Evolutionary conservation across 2,113 vertebrate genomes (phyloP), one percentile per base, ranked within the genome.

Genomic region (Ptilonorhynchus violaceus): DNA sequence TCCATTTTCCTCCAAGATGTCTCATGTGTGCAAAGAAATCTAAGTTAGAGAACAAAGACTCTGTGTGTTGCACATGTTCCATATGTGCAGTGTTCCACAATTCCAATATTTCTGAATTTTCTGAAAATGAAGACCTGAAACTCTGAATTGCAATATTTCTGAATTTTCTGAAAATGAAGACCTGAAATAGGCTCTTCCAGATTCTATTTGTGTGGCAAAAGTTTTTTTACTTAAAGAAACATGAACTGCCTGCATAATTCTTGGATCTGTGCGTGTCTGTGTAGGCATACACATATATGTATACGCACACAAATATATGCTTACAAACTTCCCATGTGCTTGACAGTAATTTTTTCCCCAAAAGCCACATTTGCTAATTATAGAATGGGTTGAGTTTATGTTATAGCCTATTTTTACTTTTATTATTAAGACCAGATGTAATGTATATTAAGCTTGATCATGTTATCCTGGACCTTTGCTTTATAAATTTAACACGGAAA

Each of bases 1-100:
- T 44, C 73, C 60, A 37, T 89, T 94, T 97, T 72, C 53, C 44
- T 94, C 25, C 11, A 81, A 94, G 64, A 85, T 91, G 85, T 85
- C 58, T 94, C 74, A 35, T 37, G 41, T 93, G 73, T 75, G 77
- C 76, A 87, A 68, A 86, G 80, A 96, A 94, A 83, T 55, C 78
- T 70, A 79, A 92, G 46, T 88, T 17, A 80, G 68, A 84, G 79
- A 76, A 77, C 60, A 63, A 77, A 80, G 74, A 39, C 33, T 59
- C 6, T 73, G 39, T 53, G 31, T 60, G 37, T 85, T 84, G 77
- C 60, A 39, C 37, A 39, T 39, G 37, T 39, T 39, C 37, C 37
- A 39, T 39, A 39, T 39, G 37, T 39, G 37, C 37, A 66, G 53
- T 72, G 20, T 39, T 72, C n/a, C 1, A 0, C 37, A 77, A 2